Percentiles rank a stretch among this genome's conserved stretches.
Evolutionary conservation across 2,113 vertebrate species (phyloP).

Genomic region (Cairina moschata): DNA sequence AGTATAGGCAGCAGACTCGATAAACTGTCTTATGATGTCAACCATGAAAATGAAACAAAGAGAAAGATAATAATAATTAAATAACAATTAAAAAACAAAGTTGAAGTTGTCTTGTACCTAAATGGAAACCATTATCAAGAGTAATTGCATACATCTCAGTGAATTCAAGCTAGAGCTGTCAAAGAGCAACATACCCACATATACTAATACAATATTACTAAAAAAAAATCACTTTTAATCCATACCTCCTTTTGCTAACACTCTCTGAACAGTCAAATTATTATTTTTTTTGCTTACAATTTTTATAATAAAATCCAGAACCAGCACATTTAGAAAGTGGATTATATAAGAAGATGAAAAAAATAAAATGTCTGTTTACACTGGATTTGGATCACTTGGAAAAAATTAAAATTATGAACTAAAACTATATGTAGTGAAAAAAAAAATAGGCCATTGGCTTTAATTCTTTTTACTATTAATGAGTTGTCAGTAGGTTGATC

Average conservation of each 20-base stretch:
- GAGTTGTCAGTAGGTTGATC: background rate
- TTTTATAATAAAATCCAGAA: background rate
- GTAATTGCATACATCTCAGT: background rate
- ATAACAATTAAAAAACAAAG: background rate
- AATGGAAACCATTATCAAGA: background rate
- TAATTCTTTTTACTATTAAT: background rate
- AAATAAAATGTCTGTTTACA: background rate
- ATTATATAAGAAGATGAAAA: background rate
- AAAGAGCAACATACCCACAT: background rate
- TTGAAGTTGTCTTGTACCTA: background rate
- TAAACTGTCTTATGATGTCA: background rate
- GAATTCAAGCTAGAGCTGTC: background rate
- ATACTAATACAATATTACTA: background rate
- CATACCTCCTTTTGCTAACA: background rate
- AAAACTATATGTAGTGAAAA: background rate
- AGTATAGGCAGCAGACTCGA: background rate
- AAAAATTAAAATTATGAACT: background rate
- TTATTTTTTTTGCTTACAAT: background rate
- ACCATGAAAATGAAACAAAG: background rate
- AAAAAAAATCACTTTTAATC: background rate
- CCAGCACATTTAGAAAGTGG: background rate
- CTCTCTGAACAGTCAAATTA: background rate
- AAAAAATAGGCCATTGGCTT: background rate
- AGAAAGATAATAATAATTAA: too few relatives aligned
- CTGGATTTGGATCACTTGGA: background rate